Percentiles rank a stretch among this genome's conserved stretches.
Conservation (phyloP, 2,797 vertebrate species). For the Myripristis jacobus region DNA sequence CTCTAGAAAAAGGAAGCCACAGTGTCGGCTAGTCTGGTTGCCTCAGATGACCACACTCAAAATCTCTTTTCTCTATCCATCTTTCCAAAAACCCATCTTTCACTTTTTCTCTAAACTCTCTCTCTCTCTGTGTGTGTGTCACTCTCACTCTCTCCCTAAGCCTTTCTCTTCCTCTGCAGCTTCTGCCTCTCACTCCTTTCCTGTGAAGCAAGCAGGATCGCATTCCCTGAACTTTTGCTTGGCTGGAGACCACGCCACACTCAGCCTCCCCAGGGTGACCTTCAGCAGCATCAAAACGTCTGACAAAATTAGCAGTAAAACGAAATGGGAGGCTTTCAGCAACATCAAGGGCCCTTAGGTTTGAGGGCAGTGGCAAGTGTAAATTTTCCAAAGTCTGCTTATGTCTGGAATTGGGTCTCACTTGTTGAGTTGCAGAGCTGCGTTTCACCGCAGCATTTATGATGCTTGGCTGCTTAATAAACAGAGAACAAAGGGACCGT, state of each 20-base stretch:
- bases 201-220: constrained; percentile 37
- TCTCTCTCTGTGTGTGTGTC: neutral
- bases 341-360: constrained; percentile 35
- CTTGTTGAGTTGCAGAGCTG: constrained; percentile 44
- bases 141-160: constrained; percentile 2
- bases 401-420: constrained; percentile 29
- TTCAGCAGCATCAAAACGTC: constrained; percentile 47
- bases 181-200: constrained; percentile 1
- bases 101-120: constrained; percentile 3
- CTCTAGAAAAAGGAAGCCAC: constrained; percentile 26
- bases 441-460: constrained; percentile 56
- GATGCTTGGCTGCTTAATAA: constrained; percentile 53
- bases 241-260: constrained; percentile 38
- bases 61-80: constrained; percentile 32
- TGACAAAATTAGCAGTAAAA: constrained; percentile 33
- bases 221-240: constrained; percentile 56
- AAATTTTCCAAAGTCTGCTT: constrained; percentile 52
- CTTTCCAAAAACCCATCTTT: constrained; percentile 27
- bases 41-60: constrained; percentile 37
- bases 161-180: neutral
- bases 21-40: neutral
- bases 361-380: constrained; percentile 40
- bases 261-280: constrained; percentile 31
- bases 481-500: constrained; percentile 28
- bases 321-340: constrained; percentile 27